Evolutionary conservation across 2,888 invertebrate genomes (phyloP).

Genomic region (Strigamia maritima): DNA sequence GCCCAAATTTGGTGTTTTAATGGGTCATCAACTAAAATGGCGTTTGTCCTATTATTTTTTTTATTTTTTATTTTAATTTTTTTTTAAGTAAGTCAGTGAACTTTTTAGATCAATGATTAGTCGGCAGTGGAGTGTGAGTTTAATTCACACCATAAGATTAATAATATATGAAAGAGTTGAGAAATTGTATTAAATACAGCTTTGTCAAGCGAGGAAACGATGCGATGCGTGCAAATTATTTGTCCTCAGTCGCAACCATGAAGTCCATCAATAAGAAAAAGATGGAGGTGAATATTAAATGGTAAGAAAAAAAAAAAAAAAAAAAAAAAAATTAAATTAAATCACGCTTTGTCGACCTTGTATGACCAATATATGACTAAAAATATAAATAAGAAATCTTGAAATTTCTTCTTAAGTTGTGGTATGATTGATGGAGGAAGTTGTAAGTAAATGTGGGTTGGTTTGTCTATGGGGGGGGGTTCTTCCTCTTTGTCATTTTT

Average conservation of each 20-base stretch:
- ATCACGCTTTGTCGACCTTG: too few species aligned
- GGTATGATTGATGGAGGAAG: neutral
- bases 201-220: neutral
- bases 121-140: conserved; percentile 19
- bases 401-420: neutral
- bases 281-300: neutral
- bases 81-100: neutral
- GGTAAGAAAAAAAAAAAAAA: neutral
- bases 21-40: neutral
- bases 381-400: too few species aligned
- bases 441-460: neutral
- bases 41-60: neutral
- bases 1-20: neutral
- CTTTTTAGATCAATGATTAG: conserved; percentile 3
- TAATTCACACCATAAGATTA: neutral
- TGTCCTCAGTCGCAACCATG: conserved; percentile 2
- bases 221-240: conserved; percentile 4
- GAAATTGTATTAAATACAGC: conserved; percentile 21
- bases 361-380: too few species aligned
- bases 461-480: neutral
- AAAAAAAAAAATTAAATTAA: neutral
- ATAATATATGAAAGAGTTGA: neutral
- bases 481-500: neutral
- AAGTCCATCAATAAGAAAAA: conserved; percentile 7
- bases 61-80: neutral